Evolutionary conservation across 2,113 vertebrate genomes (phyloP).

Genomic region (Apteryx mantelli): DNA sequence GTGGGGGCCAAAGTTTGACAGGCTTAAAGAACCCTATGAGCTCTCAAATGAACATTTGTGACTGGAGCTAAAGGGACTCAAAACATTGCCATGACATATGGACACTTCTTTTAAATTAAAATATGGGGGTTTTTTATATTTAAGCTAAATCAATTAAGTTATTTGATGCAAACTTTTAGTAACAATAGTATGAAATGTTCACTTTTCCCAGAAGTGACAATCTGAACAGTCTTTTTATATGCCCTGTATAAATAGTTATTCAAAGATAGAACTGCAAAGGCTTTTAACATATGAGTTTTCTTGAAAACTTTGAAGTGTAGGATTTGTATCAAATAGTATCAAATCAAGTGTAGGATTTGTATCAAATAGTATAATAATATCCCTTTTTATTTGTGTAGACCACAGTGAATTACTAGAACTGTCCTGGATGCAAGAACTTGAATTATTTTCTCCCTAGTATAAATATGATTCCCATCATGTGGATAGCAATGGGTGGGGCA

Average conservation of each 20-base stretch:
- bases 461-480: not conserved
- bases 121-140: not conserved
- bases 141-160: not conserved
- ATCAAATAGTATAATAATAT: not conserved
- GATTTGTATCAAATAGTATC: not conserved
- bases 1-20: slow-evolving; percentile 85
- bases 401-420: slow-evolving; percentile 30
- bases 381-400: slow-evolving; percentile 25
- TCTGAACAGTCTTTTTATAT: slow-evolving; percentile 13
- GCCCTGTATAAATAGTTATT: not conserved
- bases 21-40: slow-evolving; percentile 79
- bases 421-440: slow-evolving; percentile 11
- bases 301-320: not conserved
- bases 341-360: not conserved
- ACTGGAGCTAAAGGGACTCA: not conserved
- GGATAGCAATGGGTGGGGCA: not conserved
- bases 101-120: slow-evolving; percentile 8
- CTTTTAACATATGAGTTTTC: slow-evolving; percentile 3
- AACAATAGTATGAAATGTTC: not conserved
- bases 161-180: not conserved
- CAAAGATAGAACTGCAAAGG: not conserved
- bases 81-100: not conserved
- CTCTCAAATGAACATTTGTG: slow-evolving; percentile 59
- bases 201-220: not conserved
- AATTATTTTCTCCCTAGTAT: slow-evolving; percentile 32